Percentiles rank a stretch among this genome's conserved stretches.
Conservation (phyloP, 2,888 invertebrate species). For the Mantis religiosa region DNA sequence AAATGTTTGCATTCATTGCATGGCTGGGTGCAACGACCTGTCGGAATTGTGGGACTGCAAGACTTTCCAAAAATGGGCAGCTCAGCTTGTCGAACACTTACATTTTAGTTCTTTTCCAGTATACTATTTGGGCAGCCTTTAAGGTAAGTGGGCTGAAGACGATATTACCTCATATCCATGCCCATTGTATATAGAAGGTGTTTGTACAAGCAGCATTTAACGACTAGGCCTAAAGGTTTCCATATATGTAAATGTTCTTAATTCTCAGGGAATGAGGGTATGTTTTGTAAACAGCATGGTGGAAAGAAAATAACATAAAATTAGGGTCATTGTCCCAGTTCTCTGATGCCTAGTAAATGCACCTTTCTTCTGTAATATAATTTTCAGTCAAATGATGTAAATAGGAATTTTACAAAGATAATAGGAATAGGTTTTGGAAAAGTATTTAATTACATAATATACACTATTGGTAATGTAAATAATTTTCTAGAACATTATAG, state of each 20-base stretch:
- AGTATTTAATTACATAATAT: not conserved
- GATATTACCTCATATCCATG: not conserved
- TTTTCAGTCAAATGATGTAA: not conserved
- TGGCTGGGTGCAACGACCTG: not conserved
- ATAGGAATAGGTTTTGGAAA: not conserved
- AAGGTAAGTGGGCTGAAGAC: not conserved
- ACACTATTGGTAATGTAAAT: not conserved
- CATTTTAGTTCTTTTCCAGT: not conserved
- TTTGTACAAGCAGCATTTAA: not conserved
- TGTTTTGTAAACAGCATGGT: not conserved
- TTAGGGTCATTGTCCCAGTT: not conserved
- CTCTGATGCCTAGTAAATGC: not conserved
- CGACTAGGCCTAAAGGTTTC: not conserved
- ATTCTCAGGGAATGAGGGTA: not conserved
- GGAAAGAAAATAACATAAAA: not conserved
- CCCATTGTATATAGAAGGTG: not conserved
- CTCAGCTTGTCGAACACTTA: not conserved
- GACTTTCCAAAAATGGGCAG: not conserved
- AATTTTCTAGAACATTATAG: not conserved
- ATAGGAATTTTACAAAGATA: not conserved
- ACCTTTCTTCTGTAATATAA: not conserved
- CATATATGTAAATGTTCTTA: not conserved
- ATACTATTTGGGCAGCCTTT: not conserved
- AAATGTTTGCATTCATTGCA: not conserved
- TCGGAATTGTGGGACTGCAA: not conserved